A percentile compares a stretch with the other conserved stretches of the same genome.
These are phyloP conservation scores for Adelphocoris suturalis DNA, from an alignment of 2,888 invertebrate genomes.

Conservation along the genomic window DNA sequence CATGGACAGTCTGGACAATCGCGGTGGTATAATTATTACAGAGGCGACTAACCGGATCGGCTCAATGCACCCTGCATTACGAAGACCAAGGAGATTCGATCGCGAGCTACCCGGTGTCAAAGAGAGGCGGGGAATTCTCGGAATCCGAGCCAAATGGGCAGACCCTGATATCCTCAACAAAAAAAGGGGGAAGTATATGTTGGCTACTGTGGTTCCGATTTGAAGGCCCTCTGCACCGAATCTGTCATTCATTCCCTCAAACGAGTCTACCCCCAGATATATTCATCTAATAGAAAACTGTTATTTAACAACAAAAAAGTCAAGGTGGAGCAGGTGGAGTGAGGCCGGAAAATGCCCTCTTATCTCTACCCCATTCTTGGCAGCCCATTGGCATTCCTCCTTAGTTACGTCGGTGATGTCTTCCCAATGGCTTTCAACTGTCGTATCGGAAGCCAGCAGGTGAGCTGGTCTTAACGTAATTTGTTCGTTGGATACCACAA, in stretches of 20 bases:
- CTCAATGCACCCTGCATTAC: slow-evolving; percentile 93
- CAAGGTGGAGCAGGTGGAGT: slow-evolving; percentile 80
- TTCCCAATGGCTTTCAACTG: slow-evolving; percentile 72
- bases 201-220: slow-evolving; percentile 91
- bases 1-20: no score
- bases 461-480: slow-evolving; percentile 79
- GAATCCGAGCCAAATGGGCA: slow-evolving; percentile 88
- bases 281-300: slow-evolving; percentile 87
- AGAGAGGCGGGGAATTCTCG: slow-evolving; percentile 87
- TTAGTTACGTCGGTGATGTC: slow-evolving; percentile 67
- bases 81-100: slow-evolving; percentile 94
- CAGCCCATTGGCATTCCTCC: slow-evolving; percentile 66
- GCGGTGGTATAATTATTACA: no score
- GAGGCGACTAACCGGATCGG: slow-evolving; percentile 81
- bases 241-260: slow-evolving; percentile 87
- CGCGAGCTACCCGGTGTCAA: slow-evolving; percentile 88
- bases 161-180: slow-evolving; percentile 83
- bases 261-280: slow-evolving; percentile 92
- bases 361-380: slow-evolving; percentile 82
- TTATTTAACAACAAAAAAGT: slow-evolving; percentile 87
- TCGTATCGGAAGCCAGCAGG: slow-evolving; percentile 53
- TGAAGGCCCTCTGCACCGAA: slow-evolving; percentile 92
- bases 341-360: slow-evolving; percentile 81
- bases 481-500: slow-evolving; percentile 81
- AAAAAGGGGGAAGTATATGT: slow-evolving; percentile 85